Conservation (phyloP, 2,888 invertebrate genomes). For the Linnaemya vulpina region DNA sequence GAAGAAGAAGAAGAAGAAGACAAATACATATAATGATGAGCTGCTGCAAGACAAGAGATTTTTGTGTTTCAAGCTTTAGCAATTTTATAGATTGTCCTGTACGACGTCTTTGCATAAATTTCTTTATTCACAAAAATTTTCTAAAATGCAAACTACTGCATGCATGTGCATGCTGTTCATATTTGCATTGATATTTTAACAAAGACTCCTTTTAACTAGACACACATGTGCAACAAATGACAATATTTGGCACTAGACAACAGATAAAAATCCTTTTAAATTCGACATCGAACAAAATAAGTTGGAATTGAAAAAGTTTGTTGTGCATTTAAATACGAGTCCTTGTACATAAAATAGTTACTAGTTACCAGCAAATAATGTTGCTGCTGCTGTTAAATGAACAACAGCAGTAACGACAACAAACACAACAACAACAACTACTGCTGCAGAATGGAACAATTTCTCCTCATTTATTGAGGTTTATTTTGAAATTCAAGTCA, state of each 20-base stretch:
- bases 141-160: background rate
- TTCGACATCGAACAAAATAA: constrained; percentile 28
- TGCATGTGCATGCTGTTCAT: background rate
- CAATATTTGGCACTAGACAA: constrained; percentile 29
- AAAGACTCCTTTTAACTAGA: constrained; percentile 19
- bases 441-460: constrained; percentile 24
- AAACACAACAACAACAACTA: too few relatives aligned
- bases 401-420: constrained; percentile 26
- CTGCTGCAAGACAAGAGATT: constrained; percentile 34
- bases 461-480: constrained; percentile 65
- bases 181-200: constrained; percentile 28
- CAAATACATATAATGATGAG: constrained; percentile 21
- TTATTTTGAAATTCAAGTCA: constrained; percentile 79
- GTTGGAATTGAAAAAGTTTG: constrained; percentile 20
- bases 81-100: constrained; percentile 9
- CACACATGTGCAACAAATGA: constrained; percentile 64
- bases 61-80: constrained; percentile 13
- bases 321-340: constrained; percentile 23
- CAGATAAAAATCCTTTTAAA: background rate
- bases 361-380: constrained; percentile 41
- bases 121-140: background rate
- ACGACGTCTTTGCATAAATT: background rate
- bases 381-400: constrained; percentile 45
- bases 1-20: too few relatives aligned
- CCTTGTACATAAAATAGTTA: constrained; percentile 31